Evolutionary conservation across 2,113 vertebrate genomes (phyloP).

Genomic region (Typhlomys cinereus): DNA sequence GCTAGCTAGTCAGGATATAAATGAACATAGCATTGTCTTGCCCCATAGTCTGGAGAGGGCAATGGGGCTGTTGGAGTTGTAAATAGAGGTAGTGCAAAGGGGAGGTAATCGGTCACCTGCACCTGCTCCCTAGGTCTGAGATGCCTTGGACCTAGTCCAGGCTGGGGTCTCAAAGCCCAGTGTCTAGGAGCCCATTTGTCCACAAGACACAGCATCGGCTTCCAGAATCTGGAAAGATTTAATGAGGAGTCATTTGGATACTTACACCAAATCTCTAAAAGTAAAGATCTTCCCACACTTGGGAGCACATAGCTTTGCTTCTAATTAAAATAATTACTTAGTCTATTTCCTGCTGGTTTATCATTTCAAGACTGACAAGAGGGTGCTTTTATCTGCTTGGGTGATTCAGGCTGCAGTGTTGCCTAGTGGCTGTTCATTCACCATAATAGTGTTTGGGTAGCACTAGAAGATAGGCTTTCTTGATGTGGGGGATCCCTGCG

Average conservation of each 20-base stretch:
- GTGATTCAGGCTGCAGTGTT: not conserved
- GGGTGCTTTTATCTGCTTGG: not conserved
- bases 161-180: not conserved
- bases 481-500: not conserved
- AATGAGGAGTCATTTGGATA: not conserved
- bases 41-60: not conserved
- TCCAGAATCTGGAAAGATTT: not conserved
- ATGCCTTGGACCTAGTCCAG: not conserved
- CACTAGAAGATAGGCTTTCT: not conserved
- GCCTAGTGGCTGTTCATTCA: not conserved
- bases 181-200: not conserved
- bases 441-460: not conserved
- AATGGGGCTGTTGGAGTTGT: not conserved
- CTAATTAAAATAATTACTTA: not conserved
- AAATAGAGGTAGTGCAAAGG: not conserved
- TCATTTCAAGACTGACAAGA: not conserved
- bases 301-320: not conserved
- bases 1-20: not conserved
- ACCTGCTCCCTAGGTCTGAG: not conserved
- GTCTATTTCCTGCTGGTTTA: not conserved
- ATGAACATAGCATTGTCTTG: not conserved
- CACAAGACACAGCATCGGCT: not conserved
- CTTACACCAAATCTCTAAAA: not conserved
- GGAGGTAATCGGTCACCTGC: not conserved
- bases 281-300: not conserved